Conservation (phyloP, 2,113 vertebrate genomes). For the Erinaceus europaeus region DNA sequence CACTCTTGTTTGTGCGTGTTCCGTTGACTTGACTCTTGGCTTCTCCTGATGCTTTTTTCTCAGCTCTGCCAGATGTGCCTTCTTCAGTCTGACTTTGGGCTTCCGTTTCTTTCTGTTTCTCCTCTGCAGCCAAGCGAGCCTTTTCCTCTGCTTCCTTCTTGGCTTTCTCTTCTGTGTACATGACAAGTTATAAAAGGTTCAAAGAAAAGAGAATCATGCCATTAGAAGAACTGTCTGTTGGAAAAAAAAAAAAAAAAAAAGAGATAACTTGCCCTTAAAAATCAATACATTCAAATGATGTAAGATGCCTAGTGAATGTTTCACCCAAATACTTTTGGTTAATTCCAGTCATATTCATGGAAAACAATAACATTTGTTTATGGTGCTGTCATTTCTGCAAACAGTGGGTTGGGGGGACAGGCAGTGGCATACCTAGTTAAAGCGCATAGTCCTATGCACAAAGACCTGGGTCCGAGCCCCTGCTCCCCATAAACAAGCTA, state of each 20-base stretch:
- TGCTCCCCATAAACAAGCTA: no score
- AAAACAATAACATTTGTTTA: background rate
- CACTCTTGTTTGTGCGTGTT: slow-evolving; percentile 50
- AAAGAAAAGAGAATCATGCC: background rate
- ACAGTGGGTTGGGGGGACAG: background rate
- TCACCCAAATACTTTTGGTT: background rate
- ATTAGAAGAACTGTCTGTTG: background rate
- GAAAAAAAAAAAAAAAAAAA: no score
- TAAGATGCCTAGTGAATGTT: background rate
- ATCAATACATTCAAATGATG: background rate
- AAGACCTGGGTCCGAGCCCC: no score
- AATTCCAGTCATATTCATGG: background rate
- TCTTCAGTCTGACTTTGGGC: slow-evolving; percentile 72
- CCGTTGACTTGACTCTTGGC: slow-evolving; percentile 66
- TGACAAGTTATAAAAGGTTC: background rate
- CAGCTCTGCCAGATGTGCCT: slow-evolving; percentile 29
- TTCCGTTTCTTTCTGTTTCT: slow-evolving; percentile 81
- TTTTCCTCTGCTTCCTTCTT: slow-evolving; percentile 88
- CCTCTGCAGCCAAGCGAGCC: slow-evolving; percentile 84
- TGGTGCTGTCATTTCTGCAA: background rate
- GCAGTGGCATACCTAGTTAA: no score
- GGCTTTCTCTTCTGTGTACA: slow-evolving; percentile 75
- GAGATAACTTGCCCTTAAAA: background rate
- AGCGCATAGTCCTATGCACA: no score
- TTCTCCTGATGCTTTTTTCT: slow-evolving; percentile 50